A percentile compares a stretch with the other conserved stretches of the same genome.
phyloP scores from a whole-genome alignment of 1,140 invertebrate species.

The Gyrodactylus bullatarudis region DNA sequence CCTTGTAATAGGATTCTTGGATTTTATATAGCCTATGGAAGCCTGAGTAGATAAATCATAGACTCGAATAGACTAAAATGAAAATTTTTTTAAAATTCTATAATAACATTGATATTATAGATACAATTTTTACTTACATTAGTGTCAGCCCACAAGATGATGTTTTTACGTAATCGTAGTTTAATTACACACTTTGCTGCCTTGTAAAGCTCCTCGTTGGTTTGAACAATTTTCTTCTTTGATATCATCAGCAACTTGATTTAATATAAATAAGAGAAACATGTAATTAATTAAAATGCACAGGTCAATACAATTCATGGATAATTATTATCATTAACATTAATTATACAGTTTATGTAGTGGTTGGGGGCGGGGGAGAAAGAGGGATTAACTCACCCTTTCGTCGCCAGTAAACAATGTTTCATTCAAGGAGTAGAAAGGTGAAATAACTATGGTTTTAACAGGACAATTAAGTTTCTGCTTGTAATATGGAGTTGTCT shows the following conservation, averaged over 20 bases:
- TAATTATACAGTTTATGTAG: too few species aligned
- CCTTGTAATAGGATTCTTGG: not conserved
- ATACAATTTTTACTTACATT: not conserved
- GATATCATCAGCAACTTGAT: not conserved
- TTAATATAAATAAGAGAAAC: not conserved
- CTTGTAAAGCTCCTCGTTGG: not conserved
- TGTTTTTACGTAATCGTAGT: not conserved
- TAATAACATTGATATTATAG: not conserved
- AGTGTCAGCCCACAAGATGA: not conserved
- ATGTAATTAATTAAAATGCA: too few species aligned
- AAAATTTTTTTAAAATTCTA: not conserved
- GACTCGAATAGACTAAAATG: not conserved
- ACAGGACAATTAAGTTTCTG: not conserved
- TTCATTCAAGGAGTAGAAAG: not conserved
- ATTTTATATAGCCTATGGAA: not conserved
- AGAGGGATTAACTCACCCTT: not conserved
- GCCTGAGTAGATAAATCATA: not conserved
- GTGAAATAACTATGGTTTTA: not conserved
- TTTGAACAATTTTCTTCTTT: not conserved
- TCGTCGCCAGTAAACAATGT: not conserved
- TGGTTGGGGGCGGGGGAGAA: too few species aligned
- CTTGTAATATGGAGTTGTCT: not conserved
- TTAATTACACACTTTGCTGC: not conserved
- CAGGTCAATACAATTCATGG: too few species aligned
- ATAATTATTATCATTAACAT: too few species aligned